A percentile compares a stretch with the other conserved stretches of the same genome.
Evolutionary conservation across 2,113 vertebrate species (phyloP).

Genomic region (Heterocephalus glaber): DNA sequence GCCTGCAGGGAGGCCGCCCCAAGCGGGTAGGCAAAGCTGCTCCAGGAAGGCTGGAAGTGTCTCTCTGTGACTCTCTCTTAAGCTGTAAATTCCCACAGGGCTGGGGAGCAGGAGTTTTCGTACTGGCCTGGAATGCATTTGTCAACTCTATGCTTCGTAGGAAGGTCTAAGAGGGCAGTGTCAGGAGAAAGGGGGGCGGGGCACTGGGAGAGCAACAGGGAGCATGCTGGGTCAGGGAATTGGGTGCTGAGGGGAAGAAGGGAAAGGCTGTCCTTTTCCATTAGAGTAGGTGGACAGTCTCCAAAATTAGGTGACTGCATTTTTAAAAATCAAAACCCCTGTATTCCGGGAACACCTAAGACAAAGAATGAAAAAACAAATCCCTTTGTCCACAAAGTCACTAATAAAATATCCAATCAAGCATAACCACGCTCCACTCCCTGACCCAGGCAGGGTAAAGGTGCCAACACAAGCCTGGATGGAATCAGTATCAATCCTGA

Average conservation of each 20-base stretch:
- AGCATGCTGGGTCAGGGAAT: neutral
- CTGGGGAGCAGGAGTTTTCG: neutral
- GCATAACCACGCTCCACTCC: neutral
- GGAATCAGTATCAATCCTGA: conserved; percentile 9
- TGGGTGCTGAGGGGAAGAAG: neutral
- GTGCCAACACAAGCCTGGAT: neutral
- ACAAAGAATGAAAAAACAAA: conserved; percentile 67
- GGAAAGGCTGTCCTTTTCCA: neutral
- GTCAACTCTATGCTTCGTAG: neutral
- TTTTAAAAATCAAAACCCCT: conserved; percentile 29
- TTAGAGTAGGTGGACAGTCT: conserved; percentile 3
- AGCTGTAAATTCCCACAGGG: neutral
- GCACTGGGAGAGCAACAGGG: neutral
- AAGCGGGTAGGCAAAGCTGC: neutral
- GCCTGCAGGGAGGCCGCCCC: neutral
- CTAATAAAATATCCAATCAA: conserved; percentile 64
- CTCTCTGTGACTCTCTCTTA: neutral
- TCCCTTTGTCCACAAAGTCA: conserved; percentile 70
- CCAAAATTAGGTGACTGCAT: conserved; percentile 53
- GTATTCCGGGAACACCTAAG: conserved; percentile 15
- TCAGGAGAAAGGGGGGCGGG: accelerated
- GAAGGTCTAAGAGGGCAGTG: neutral
- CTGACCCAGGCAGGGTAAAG: neutral
- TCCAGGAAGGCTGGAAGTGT: neutral
- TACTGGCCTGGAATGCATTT: neutral